Evolutionary conservation across 2,797 vertebrate genomes (phyloP).

Genomic region (Hoplostethus mediterraneus): DNA sequence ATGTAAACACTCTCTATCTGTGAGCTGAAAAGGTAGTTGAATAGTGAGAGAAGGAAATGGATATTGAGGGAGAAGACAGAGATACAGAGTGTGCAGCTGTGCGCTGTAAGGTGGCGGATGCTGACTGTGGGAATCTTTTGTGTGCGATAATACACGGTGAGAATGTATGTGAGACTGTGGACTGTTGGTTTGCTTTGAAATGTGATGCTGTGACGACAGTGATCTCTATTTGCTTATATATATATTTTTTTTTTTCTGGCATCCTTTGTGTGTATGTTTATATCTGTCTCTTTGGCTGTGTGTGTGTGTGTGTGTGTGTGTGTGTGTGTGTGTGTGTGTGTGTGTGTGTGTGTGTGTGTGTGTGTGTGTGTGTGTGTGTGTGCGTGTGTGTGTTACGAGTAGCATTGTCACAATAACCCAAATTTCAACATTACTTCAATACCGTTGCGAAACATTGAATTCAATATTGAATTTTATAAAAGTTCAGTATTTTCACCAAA

Average conservation of each 20-base stretch:
- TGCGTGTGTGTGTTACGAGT: neutral
- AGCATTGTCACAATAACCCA: neutral
- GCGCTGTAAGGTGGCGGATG: constrained; percentile 45
- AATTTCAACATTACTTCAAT: too few species aligned
- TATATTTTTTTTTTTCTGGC: neutral
- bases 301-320: neutral
- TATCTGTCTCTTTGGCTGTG: constrained; percentile 9
- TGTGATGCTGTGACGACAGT: constrained; percentile 13
- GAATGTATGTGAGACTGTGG: constrained; percentile 39
- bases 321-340: neutral
- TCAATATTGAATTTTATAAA: too few species aligned
- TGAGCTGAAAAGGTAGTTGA: constrained; percentile 52
- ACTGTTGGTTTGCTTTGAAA: constrained; percentile 48
- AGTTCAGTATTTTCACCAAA: too few species aligned
- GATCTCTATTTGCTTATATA: neutral
- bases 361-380: neutral
- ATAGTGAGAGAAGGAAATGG: constrained; percentile 49
- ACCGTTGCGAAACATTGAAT: too few species aligned
- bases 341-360: neutral
- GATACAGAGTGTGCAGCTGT: constrained; percentile 54
- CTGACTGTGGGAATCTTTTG: constrained; percentile 64
- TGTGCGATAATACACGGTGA: constrained; percentile 40
- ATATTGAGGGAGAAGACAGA: constrained; percentile 56
- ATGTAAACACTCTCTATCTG: constrained; percentile 55
- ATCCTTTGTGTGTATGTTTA: constrained; percentile 2